Conservation (phyloP, 2,888 invertebrate species). For the Allophyes oxyacanthae region DNA sequence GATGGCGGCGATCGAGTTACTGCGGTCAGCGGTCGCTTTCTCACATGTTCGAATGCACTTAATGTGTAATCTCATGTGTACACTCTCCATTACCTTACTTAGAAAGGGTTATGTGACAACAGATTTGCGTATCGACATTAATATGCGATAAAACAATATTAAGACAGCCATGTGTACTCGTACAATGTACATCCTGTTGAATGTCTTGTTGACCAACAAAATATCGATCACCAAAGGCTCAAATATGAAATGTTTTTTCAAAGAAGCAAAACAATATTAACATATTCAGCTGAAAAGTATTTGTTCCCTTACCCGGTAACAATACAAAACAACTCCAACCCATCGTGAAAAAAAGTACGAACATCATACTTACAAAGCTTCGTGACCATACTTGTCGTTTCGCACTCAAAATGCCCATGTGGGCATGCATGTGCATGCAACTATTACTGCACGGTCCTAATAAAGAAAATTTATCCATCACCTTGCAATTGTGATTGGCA, state of each 20-base stretch:
- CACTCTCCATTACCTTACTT: conserved; percentile 46
- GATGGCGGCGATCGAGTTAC: conserved; percentile 51
- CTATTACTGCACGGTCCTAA: conserved; percentile 33
- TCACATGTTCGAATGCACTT: conserved; percentile 37
- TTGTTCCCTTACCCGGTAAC: conserved; percentile 1
- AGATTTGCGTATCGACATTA: background rate
- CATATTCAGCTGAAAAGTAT: too few relatives aligned
- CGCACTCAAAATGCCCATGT: conserved; percentile 32
- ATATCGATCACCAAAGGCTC: too few relatives aligned
- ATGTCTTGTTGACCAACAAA: too few relatives aligned
- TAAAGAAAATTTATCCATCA: conserved; percentile 50
- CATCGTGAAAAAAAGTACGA: conserved; percentile 17
- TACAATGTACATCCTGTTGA: too few relatives aligned
- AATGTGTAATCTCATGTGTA: conserved; percentile 23
- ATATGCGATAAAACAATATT: background rate
- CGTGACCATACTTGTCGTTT: conserved; percentile 35
- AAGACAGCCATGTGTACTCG: too few relatives aligned
- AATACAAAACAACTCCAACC: conserved; percentile 14
- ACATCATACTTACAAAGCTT: conserved; percentile 26
- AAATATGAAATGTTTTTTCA: too few relatives aligned
- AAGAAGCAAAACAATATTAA: too few relatives aligned
- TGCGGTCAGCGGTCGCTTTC: conserved; percentile 60
- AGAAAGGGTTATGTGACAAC: conserved; percentile 29
- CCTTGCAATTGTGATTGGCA: conserved; percentile 55
- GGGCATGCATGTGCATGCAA: conserved; percentile 48